Evolutionary conservation across 2,888 invertebrate genomes (phyloP).

Genomic region (Macaria notata): DNA sequence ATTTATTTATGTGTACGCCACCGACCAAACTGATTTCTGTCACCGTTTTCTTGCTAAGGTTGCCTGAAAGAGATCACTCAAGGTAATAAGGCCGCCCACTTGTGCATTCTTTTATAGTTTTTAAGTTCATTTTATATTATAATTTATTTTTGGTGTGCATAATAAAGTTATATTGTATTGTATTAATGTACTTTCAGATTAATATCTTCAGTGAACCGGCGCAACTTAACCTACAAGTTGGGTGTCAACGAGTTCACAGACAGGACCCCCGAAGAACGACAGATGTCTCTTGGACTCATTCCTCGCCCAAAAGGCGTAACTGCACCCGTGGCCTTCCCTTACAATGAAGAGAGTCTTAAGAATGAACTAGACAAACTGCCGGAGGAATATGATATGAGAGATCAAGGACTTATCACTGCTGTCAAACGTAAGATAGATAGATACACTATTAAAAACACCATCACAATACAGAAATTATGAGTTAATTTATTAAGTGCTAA

Average conservation of each 20-base stretch:
- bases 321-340: slow-evolving; percentile 56
- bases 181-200: slow-evolving; percentile 44
- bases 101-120: no score
- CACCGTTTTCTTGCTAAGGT: no score
- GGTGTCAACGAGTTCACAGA: slow-evolving; percentile 60
- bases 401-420: slow-evolving; percentile 50
- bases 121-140: no score
- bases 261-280: slow-evolving; percentile 53
- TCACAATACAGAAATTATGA: no score
- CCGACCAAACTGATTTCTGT: no score
- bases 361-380: slow-evolving; percentile 43
- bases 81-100: no score
- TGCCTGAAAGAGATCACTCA: no score
- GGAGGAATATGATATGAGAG: slow-evolving; percentile 51
- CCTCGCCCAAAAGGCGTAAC: slow-evolving; percentile 31
- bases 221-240: slow-evolving; percentile 55
- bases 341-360: slow-evolving; percentile 39
- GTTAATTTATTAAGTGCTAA: no score
- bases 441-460: no score
- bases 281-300: slow-evolving; percentile 40
- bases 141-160: no score
- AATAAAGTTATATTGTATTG: no score
- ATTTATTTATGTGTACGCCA: no score
- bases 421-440: slow-evolving; percentile 48
- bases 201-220: slow-evolving; percentile 45